A percentile compares a stretch with the other conserved stretches of the same genome.
Evolutionary conservation across 2,797 vertebrate genomes (phyloP).

Genomic region (Tragopan temminckii): DNA sequence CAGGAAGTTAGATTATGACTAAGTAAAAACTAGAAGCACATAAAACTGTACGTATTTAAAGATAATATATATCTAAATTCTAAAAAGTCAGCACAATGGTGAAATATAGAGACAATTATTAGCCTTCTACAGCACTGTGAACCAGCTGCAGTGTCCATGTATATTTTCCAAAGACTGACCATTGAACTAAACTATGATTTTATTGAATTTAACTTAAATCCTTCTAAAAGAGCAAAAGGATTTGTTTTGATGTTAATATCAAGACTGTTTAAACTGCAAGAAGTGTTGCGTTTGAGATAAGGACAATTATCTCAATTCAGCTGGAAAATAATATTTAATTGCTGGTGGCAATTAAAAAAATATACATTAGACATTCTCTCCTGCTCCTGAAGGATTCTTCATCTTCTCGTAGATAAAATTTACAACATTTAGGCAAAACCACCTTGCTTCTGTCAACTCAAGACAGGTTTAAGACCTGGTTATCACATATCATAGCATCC

Average conservation of each 20-base stretch:
- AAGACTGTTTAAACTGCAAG: not conserved
- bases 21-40: not conserved
- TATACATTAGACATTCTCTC: not conserved
- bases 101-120: not conserved
- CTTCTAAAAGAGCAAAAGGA: not conserved
- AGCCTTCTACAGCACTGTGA: not conserved
- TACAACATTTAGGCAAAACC: not conserved
- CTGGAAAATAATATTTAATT: not conserved
- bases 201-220: not conserved
- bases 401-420: not conserved
- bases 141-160: not conserved
- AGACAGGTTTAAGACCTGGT: not conserved
- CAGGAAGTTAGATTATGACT: not conserved
- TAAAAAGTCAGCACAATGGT: not conserved
- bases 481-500: not conserved
- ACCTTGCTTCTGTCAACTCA: not conserved
- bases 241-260: not conserved
- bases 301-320: not conserved
- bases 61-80: not conserved
- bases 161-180: not conserved
- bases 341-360: not conserved
- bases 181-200: not conserved
- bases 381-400: not conserved
- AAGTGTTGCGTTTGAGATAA: not conserved
- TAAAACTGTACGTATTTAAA: not conserved